A percentile compares a stretch with the other conserved stretches of the same genome.
Conservation (phyloP, 2,797 vertebrate genomes). For the Aldrovandia affinis region DNA sequence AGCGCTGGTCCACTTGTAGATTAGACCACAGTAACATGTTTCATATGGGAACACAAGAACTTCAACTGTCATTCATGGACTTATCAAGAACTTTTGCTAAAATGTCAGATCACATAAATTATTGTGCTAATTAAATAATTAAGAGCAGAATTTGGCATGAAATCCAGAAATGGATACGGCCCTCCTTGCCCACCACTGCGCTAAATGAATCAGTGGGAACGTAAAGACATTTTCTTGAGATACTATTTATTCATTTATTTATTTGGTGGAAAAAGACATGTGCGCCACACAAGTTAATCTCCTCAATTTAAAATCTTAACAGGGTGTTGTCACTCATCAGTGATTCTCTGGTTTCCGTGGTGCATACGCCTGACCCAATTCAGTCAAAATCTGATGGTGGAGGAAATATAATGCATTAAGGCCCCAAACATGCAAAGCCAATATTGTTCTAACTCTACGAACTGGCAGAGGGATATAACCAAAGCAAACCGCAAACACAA, state of each 20-base stretch:
- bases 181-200: too few species aligned
- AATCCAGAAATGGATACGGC: too few species aligned
- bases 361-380: slow-evolving; percentile 77
- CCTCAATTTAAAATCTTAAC: slow-evolving; percentile 60
- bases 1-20: too few species aligned
- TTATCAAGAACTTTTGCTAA: too few species aligned
- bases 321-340: slow-evolving; percentile 69
- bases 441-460: slow-evolving; percentile 58
- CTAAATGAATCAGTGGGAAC: not conserved
- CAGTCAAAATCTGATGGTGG: slow-evolving; percentile 77
- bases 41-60: too few species aligned
- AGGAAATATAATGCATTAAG: slow-evolving; percentile 55
- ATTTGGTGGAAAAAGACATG: not conserved
- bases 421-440: slow-evolving; percentile 66
- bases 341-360: slow-evolving; percentile 56
- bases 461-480: slow-evolving; percentile 47
- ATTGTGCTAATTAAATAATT: too few species aligned
- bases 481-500: not conserved
- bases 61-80: too few species aligned
- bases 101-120: too few species aligned
- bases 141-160: too few species aligned
- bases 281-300: slow-evolving; percentile 42
- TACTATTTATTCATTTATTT: not conserved
- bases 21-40: too few species aligned
- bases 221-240: not conserved